These are phyloP conservation scores for Crematogaster levior DNA, from an alignment of 2,888 invertebrate species.

Conservation along the genomic window DNA sequence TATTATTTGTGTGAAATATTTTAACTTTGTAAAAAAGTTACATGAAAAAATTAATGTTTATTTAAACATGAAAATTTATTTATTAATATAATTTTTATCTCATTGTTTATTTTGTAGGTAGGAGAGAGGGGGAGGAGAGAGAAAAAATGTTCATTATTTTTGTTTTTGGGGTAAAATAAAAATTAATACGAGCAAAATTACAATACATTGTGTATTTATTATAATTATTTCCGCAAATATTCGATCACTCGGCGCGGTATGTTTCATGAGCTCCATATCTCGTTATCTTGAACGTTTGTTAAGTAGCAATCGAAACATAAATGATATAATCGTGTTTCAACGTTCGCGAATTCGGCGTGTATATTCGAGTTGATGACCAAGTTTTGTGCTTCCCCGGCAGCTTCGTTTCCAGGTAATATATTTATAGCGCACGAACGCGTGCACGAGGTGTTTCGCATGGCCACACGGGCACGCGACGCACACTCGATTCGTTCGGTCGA, in stretches of 20 bases:
- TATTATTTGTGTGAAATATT: background rate
- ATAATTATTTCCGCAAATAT: background rate
- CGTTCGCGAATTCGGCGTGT: background rate
- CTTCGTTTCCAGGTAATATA: slow-evolving; percentile 28
- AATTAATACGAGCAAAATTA: background rate
- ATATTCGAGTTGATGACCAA: background rate
- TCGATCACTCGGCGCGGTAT: background rate
- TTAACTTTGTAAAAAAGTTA: no score
- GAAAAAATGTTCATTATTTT: background rate
- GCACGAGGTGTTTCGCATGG: background rate
- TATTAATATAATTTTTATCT: no score
- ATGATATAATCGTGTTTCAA: slow-evolving; percentile 17
- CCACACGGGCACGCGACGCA: background rate
- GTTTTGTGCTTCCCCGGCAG: slow-evolving; percentile 8
- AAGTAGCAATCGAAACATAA: slow-evolving; percentile 19
- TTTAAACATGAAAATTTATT: no score
- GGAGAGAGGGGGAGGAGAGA: background rate
- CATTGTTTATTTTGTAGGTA: slow-evolving; percentile 5
- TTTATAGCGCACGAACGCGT: slow-evolving; percentile 32
- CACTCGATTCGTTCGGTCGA: slow-evolving; percentile 58
- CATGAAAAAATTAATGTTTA: no score
- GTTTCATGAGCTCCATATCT: background rate
- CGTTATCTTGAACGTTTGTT: slow-evolving; percentile 8
- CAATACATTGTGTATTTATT: background rate
- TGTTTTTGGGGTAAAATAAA: slow-evolving; percentile 1